These are phyloP conservation scores for Leptinotarsa lineolata DNA, from an alignment of 1,140 invertebrate species.

Conservation along the genomic window DNA sequence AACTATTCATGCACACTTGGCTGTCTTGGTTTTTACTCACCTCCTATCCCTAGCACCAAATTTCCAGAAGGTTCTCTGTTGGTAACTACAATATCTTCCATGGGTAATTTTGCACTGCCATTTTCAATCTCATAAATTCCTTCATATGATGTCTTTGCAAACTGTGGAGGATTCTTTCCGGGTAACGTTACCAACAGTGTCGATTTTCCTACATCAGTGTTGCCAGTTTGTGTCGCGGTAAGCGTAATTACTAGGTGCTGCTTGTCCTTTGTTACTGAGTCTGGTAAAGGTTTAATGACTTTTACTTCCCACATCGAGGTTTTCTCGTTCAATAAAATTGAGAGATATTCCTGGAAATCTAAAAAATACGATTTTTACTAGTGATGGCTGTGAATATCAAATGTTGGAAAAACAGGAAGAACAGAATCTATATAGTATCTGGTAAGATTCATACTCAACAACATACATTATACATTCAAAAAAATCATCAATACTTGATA, in stretches of 20 bases:
- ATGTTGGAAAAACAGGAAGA: too few relatives aligned
- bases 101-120: neutral
- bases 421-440: too few relatives aligned
- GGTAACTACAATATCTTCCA: neutral
- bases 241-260: slow-evolving; percentile 20
- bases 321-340: neutral
- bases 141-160: slow-evolving; percentile 21
- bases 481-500: too few relatives aligned
- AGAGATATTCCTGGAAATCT: neutral
- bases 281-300: neutral
- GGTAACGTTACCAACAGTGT: slow-evolving; percentile 31
- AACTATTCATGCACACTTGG: too few relatives aligned
- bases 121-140: slow-evolving; percentile 24
- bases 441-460: too few relatives aligned
- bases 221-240: slow-evolving; percentile 14
- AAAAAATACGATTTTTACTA: neutral
- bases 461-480: too few relatives aligned
- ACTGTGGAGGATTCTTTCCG: slow-evolving; percentile 23
- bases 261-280: neutral
- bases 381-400: too few relatives aligned
- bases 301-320: neutral
- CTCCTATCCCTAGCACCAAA: neutral
- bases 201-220: slow-evolving; percentile 25
- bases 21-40: neutral
- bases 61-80: neutral